A percentile compares a stretch with the other conserved stretches of the same genome.
phyloP scores from a whole-genome alignment of 2,797 vertebrate species.

The Lemur catta region DNA sequence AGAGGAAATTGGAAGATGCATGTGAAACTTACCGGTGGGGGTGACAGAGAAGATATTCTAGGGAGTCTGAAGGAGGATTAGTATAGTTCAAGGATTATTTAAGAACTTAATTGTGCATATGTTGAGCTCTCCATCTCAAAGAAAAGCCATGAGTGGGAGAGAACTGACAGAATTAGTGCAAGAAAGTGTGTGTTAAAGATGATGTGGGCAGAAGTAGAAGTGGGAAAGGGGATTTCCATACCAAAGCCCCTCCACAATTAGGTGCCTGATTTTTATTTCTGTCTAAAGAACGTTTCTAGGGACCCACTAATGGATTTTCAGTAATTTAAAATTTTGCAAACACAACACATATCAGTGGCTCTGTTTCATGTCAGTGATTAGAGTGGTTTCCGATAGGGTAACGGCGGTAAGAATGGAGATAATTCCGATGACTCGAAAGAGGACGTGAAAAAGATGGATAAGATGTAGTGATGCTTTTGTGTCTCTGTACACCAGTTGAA shows the following conservation, averaged over 20 bases:
- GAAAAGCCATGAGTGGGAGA: neutral
- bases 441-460: neutral
- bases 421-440: neutral
- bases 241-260: neutral
- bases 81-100: neutral
- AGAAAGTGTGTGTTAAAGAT: neutral
- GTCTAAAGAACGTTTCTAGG: neutral
- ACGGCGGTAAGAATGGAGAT: neutral
- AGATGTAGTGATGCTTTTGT: neutral
- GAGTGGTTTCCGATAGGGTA: neutral
- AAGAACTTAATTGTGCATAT: fast-evolving
- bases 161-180: neutral
- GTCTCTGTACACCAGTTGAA: neutral
- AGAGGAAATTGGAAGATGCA: neutral
- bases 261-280: neutral
- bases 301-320: neutral
- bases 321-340: neutral
- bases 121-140: neutral
- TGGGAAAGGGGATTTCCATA: neutral
- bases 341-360: neutral
- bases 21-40: neutral
- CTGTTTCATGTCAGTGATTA: neutral
- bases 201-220: neutral
- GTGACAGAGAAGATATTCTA: neutral
- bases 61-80: neutral